Evolutionary conservation across 30 jellyfish, hydroid and myxozoan genomes (phyloP).

Genomic region (Chrysaora quinquecirrha): DNA sequence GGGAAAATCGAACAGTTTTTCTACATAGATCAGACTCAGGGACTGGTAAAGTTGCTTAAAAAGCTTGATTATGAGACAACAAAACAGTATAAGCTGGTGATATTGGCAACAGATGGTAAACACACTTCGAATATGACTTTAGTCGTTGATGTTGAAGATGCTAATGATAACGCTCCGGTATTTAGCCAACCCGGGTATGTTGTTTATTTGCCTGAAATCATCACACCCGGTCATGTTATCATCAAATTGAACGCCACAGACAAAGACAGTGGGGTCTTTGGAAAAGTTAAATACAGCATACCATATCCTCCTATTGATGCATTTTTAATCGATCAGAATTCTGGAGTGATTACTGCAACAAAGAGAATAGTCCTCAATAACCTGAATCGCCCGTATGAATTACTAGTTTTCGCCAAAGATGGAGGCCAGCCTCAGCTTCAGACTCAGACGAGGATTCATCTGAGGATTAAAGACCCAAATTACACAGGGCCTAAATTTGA

Average conservation of each 20-base stretch:
- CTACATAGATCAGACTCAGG: conserved; percentile 74
- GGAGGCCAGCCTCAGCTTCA: conserved; percentile 76
- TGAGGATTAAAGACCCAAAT: conserved; percentile 82
- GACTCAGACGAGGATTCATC: conserved; percentile 67
- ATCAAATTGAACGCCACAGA: conserved; percentile 85
- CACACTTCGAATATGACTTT: conserved; percentile 69
- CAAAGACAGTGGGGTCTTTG: conserved; percentile 82
- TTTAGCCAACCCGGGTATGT: conserved; percentile 84
- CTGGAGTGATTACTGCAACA: conserved; percentile 88
- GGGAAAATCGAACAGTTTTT: conserved; percentile 30
- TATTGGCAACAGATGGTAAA: conserved; percentile 85
- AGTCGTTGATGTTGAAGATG: conserved; percentile 72
- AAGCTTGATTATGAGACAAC: conserved; percentile 82
- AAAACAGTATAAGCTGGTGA: conserved; percentile 46
- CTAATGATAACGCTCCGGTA: conserved; percentile 88
- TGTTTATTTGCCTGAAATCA: conserved; percentile 65
- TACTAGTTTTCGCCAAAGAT: conserved; percentile 77
- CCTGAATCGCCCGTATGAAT: conserved; percentile 56
- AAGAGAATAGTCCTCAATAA: conserved; percentile 57
- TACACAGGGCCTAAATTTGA: conserved; percentile 81
- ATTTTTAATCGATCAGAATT: conserved; percentile 84
- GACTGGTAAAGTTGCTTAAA: conserved; percentile 54
- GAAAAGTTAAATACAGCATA: conserved; percentile 73
- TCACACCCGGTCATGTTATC: conserved; percentile 45
- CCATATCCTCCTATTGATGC: conserved; percentile 87